Percentiles rank a stretch among this genome's conserved stretches.
Evolutionary conservation across 2,888 invertebrate species (phyloP).

Genomic region (Drosophila putrida): DNA sequence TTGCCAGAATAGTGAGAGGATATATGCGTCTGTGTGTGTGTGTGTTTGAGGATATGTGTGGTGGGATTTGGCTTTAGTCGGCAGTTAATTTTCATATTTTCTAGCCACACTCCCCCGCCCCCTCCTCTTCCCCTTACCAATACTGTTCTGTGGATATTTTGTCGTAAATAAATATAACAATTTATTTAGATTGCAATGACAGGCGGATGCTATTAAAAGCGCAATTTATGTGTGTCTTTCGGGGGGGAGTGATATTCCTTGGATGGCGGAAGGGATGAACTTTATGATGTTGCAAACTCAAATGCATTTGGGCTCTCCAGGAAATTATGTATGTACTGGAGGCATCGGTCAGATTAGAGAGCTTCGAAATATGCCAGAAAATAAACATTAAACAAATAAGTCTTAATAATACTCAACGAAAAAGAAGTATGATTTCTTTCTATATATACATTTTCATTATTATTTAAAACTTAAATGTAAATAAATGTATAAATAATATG

Average conservation of each 20-base stretch:
- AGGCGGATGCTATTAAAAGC: slow-evolving; percentile 81
- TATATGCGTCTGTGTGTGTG: slow-evolving; percentile 11
- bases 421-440: background rate
- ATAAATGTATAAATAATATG: background rate
- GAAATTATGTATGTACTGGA: slow-evolving; percentile 25
- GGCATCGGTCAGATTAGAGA: slow-evolving; percentile 26
- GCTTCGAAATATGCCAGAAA: slow-evolving; percentile 12
- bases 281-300: slow-evolving; percentile 61
- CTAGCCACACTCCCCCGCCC: slow-evolving; percentile 63
- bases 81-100: slow-evolving; percentile 83
- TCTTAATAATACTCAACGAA: background rate
- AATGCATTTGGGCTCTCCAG: slow-evolving; percentile 39
- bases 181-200: slow-evolving; percentile 83
- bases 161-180: slow-evolving; percentile 83
- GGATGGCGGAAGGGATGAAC: slow-evolving; percentile 41
- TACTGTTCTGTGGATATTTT: slow-evolving; percentile 62
- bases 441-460: background rate
- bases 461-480: background rate
- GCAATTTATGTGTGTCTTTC: slow-evolving; percentile 73
- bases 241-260: slow-evolving; percentile 35
- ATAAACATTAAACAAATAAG: background rate
- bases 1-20: slow-evolving; percentile 40
- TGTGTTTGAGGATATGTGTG: slow-evolving; percentile 43
- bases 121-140: background rate
- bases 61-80: slow-evolving; percentile 78